Conservation (phyloP, 2,113 vertebrate species). For the Pipa parva region DNA sequence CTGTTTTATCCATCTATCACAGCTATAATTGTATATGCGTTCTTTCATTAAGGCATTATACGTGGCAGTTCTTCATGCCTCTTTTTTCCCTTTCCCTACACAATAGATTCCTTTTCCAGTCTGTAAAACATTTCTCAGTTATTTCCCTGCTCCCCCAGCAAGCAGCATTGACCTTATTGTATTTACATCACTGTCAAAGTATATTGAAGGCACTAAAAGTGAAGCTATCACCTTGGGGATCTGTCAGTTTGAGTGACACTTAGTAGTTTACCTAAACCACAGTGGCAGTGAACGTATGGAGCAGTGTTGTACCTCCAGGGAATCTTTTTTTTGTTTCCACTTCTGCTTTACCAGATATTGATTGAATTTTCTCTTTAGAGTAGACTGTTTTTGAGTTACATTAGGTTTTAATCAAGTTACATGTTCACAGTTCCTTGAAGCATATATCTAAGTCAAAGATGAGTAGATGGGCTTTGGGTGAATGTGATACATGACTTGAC, state of each 20-base stretch:
- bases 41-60: constrained; percentile 26
- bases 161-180: constrained; percentile 73
- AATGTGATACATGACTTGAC: constrained; percentile 48
- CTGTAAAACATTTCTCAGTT: constrained; percentile 54
- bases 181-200: constrained; percentile 70
- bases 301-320: constrained; percentile 51
- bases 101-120: constrained; percentile 44
- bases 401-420: constrained; percentile 60
- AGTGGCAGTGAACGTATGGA: constrained; percentile 47
- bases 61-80: constrained; percentile 39
- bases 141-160: constrained; percentile 66
- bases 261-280: constrained; percentile 50
- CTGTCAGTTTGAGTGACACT: constrained; percentile 61
- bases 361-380: constrained; percentile 57
- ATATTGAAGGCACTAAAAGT: constrained; percentile 63
- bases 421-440: constrained; percentile 55
- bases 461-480: constrained; percentile 54
- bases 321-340: constrained; percentile 51
- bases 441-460: constrained; percentile 42
- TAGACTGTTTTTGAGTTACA: constrained; percentile 58
- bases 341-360: constrained; percentile 62
- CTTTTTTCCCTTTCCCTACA: constrained; percentile 36
- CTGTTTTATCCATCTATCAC: too few species aligned
- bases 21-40: constrained; percentile 10
- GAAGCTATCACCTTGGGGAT: constrained; percentile 64